phyloP scores from a whole-genome alignment of 1,140 invertebrate species.

The Heterodera schachtii region DNA sequence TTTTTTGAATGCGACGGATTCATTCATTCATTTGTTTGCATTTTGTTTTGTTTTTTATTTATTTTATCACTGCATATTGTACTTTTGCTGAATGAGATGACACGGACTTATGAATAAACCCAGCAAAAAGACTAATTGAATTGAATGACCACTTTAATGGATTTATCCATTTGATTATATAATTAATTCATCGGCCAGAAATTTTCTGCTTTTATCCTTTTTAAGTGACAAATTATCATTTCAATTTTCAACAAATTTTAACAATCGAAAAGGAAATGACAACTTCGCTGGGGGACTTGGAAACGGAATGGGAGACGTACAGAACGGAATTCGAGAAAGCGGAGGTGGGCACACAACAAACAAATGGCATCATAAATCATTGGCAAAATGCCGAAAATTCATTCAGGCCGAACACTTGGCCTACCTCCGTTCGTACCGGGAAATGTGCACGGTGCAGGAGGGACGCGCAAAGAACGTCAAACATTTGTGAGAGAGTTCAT shows the following conservation, averaged over 20 bases:
- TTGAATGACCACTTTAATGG: not conserved
- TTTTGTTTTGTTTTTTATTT: no score
- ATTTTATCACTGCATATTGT: no score
- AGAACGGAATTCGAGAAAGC: slow-evolving; percentile 41
- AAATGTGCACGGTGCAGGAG: slow-evolving; percentile 51
- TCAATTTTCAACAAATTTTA: no score
- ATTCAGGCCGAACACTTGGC: slow-evolving; percentile 54
- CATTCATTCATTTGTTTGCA: no score
- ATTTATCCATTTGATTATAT: not conserved
- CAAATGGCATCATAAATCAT: not conserved
- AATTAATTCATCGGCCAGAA: not conserved
- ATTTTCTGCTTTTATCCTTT: not conserved
- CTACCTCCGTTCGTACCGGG: slow-evolving; percentile 48
- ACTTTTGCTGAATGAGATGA: no score
- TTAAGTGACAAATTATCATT: no score
- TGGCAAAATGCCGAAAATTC: not conserved
- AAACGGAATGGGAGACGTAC: slow-evolving; percentile 42
- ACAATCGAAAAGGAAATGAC: not conserved
- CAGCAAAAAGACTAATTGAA: not conserved
- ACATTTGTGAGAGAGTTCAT: slow-evolving; percentile 39
- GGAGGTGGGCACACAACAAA: slow-evolving; percentile 36
- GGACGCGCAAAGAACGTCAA: slow-evolving; percentile 49
- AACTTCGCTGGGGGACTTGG: slow-evolving; percentile 17
- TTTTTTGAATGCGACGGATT: no score
- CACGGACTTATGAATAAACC: no score